Base-by-base conservation (phyloP, 2,888 invertebrate genomes). In the Calameuta filiformis region DNA sequence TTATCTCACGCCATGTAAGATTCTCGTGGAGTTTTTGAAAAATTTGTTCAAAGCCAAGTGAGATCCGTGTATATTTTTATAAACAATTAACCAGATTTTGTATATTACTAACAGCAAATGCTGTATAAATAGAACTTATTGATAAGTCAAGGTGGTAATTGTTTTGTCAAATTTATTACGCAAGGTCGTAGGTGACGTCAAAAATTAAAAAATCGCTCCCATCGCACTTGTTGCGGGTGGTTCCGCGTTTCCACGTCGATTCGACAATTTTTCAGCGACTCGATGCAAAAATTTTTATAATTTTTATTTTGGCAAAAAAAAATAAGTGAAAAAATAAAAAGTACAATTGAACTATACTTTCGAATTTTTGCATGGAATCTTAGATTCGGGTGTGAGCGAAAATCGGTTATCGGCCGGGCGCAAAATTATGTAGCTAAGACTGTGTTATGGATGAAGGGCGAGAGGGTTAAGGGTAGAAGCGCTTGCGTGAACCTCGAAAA, bases 401-500 rank as follows among this genome's bases (percentile, higher is more conserved):
- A 82, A 79, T 77, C 69, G 34, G 23, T 73, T 77, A 33, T 12
- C 68, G 68, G 76, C 76, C 74, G 35, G 79, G 79, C 78, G 77
- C 78, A 78, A 82, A 85, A 86, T 85, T 81, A 85, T 83, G 84
- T 86, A 80, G 82, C 79, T 79, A 87, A 86, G 85, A 83, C 84
- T 83, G 80, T 71, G 77, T 81, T 23, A 9, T 56, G 23, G 23
- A 9, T 9, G 56, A 56, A 56, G 56, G 56, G 23, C 23, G 56
- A 23, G 56, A 56, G 9, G 56, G 81, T 79, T 68, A 82, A 84
- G 84, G 83, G 83, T 83, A 84, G 83, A 84, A 83, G 89, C 90
- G 90, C 90, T 90, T 90, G 90, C 90, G 90, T 90, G 87, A 88
- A 88, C 86, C 90, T 87, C 89, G 91, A 90, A 91, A 91, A 91